Conservation (phyloP, 2,888 invertebrate species). For the Galerucella nymphaeae region DNA sequence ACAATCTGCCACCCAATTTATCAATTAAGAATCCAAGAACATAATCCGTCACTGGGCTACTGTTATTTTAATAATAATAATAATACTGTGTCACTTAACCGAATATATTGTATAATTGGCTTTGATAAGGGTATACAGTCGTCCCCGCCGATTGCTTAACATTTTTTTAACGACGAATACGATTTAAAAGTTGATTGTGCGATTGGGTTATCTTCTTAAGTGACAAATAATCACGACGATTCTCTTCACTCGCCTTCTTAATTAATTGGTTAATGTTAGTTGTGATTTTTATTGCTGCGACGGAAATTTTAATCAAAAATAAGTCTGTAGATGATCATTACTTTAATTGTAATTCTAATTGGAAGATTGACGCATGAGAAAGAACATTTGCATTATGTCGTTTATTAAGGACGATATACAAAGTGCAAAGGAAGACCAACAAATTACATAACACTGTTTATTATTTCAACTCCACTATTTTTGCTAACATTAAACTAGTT, state of each 20-base stretch:
- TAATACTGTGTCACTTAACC: slow-evolving; percentile 64
- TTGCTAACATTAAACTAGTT: too few relatives aligned
- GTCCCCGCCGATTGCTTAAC: slow-evolving; percentile 45
- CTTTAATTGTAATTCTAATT: slow-evolving; percentile 48
- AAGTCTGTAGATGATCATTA: slow-evolving; percentile 47
- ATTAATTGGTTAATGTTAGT: slow-evolving; percentile 65
- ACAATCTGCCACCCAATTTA: slow-evolving; percentile 61
- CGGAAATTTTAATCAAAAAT: slow-evolving; percentile 59
- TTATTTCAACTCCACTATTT: not conserved
- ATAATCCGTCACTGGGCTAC: slow-evolving; percentile 61
- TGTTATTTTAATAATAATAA: slow-evolving; percentile 64
- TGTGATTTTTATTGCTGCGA: slow-evolving; percentile 61
- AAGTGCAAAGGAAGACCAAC: not conserved
- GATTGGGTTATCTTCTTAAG: slow-evolving; percentile 63
- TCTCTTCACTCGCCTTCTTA: slow-evolving; percentile 56
- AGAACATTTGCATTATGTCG: slow-evolving; percentile 36
- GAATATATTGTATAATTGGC: slow-evolving; percentile 66
- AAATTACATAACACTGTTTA: not conserved
- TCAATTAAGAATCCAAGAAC: slow-evolving; percentile 62
- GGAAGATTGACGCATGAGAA: slow-evolving; percentile 45
- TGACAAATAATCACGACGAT: slow-evolving; percentile 65
- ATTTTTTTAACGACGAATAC: slow-evolving; percentile 31
- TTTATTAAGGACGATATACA: not conserved
- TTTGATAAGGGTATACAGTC: slow-evolving; percentile 64
- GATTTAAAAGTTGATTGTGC: slow-evolving; percentile 47